A percentile compares a stretch with the other conserved stretches of the same genome.
phyloP scores from a whole-genome alignment of 2,797 vertebrate genomes.

The Triplophysa yarkandensis region DNA sequence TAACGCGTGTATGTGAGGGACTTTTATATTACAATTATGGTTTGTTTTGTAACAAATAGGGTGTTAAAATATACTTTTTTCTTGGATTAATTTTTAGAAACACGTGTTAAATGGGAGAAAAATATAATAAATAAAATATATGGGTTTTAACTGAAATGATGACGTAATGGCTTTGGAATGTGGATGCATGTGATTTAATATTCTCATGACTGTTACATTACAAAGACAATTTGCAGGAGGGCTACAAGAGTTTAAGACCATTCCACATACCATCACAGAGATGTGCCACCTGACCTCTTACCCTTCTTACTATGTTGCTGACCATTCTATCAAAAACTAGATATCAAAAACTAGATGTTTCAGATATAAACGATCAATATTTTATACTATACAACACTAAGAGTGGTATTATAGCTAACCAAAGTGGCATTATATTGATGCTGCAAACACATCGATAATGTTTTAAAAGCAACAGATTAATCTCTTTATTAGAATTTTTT shows the following conservation, averaged over 20 bases:
- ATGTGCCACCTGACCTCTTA: slow-evolving; percentile 45
- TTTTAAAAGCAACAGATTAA: no score
- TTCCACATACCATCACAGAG: slow-evolving; percentile 51
- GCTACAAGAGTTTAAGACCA: slow-evolving; percentile 47
- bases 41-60: no score
- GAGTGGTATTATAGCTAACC: no score
- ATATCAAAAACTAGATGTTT: not conserved
- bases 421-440: no score
- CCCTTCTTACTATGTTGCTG: not conserved
- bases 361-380: no score
- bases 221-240: slow-evolving; percentile 59
- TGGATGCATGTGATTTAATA: slow-evolving; percentile 41
- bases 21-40: not conserved
- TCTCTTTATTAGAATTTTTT: no score
- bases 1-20: not conserved
- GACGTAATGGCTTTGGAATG: slow-evolving; percentile 8
- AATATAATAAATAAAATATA: not conserved
- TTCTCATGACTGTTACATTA: slow-evolving; percentile 22
- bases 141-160: not conserved
- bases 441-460: no score
- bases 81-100: not conserved
- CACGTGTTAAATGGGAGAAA: not conserved
- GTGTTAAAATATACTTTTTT: no score
- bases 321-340: not conserved
- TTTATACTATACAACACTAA: no score